Evolutionary conservation across 2,888 invertebrate genomes (phyloP), one percentile per base, ranked within the genome.

Genomic region (Pterobdella sp.): DNA sequence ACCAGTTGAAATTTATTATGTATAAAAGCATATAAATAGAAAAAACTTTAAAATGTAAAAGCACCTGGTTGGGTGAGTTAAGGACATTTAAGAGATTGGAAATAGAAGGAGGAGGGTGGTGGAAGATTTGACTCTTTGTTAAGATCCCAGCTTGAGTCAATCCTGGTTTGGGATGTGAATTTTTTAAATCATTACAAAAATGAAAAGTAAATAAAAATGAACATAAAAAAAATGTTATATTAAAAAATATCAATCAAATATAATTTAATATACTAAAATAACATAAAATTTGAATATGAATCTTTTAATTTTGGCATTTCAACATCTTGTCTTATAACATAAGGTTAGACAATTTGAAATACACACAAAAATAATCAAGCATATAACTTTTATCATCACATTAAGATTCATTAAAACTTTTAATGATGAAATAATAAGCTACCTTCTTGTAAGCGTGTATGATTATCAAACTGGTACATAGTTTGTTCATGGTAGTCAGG

Each of bases 101-200:
- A 1, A 82, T 77, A 26, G 74, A 64, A 4, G 76, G 71, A 14
- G 85, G 85, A 34, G 84, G 77, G 26, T 81, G 82, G 49, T 79
- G 68, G 74, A 82, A 79, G 34, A 76, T 76, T 70, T 83, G 79
- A 29, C 91, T 88, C 81, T 93, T 93, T 1, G 91, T 91, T 4
- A 94, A 84, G n/a, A 89, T 84, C 84, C 90, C 89, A 0, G 91
- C 91, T 85, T 94, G 93, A 0, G 87, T 82, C 71, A 90, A 79
- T 18, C 92, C 93, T 84, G 89, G 88, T 34, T 91, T 37, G 26
- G 36, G 29, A 14, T 22, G 26, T 18, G 10, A 26, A 64, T 14
- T 14, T 64, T 22, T 10, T 14, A 7, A 52, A 63, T 56, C 18
- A 69, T 7, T 32, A 7, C 14, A 10, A 29, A 18, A 69, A 10